Evolutionary conservation across 2,113 vertebrate genomes (phyloP), one percentile per base, ranked within the genome.

Genomic region (Oxyruncus cristatus): DNA sequence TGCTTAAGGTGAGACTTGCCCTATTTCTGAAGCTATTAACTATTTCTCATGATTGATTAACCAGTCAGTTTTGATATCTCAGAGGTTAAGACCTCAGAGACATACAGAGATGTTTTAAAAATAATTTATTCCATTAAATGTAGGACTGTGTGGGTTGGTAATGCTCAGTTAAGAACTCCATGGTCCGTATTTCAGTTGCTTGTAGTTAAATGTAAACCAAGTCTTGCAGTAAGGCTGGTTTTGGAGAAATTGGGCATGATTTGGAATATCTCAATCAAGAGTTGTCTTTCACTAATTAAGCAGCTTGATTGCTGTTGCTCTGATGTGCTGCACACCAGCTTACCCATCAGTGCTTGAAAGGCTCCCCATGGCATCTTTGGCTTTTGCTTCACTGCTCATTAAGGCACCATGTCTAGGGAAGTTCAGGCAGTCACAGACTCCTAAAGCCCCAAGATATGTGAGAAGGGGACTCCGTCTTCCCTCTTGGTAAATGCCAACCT

Each of bases 371-470:
- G 94, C 92, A 70, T 76, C 4, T 0, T 41, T 75, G 42, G 33
- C 42, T 91, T 86, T 71, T 91, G 83, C 90, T 88, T 96, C 73
- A 39, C 65, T 91, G 73, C 89, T 87, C 37, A 30, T 73, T 46
- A 61, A 76, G 71, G 58, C 81, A 61, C 11, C 12, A 4, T 82
- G 85, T 87, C 73, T 70, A 33, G 41, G 17, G 28, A 30, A 79
- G 32, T 35, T 81, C 67, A 66, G n/a, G 50, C 63, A 84, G 58
- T 50, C 52, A 53, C 12, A 46, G 30, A 52, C 49, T 76, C 58
- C n/a, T 85, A 33, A 85, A 91, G 65, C 89, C 70, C 35, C 32
- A 27, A 58, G 77, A 68, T 26, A 39, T 17, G n/a, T 27, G 80
- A 47, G 42, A 49, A 53, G 32, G 30, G 27, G 28, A 41, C 32